Conservation (phyloP, 1,140 invertebrate species). For the Caenorhabditis inopinata region DNA sequence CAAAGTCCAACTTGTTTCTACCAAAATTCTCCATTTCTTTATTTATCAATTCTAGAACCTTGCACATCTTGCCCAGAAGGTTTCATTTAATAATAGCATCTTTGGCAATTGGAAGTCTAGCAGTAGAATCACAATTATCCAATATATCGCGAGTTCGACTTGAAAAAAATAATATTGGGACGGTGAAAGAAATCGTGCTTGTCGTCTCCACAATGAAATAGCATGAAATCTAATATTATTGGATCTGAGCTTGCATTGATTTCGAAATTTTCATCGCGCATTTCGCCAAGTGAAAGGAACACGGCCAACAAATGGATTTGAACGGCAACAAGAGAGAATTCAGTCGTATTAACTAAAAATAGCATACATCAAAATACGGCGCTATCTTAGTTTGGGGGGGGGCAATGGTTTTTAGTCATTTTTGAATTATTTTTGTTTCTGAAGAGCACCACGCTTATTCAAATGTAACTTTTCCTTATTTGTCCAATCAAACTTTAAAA, state of each 20-base stretch:
- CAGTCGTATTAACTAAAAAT: neutral
- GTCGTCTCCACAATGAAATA: neutral
- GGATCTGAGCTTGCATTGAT: neutral
- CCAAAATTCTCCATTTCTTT: neutral
- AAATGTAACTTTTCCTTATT: too few species aligned
- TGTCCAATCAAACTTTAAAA: too few species aligned
- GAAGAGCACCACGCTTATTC: too few species aligned
- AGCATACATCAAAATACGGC: neutral
- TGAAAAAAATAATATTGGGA: neutral
- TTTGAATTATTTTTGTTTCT: too few species aligned
- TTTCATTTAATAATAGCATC: neutral
- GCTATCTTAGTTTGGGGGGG: too few species aligned
- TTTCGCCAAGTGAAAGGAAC: neutral
- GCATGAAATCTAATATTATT: neutral
- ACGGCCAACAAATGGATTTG: neutral
- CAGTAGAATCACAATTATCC: neutral
- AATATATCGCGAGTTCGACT: neutral
- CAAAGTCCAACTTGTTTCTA: neutral
- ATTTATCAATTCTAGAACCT: neutral
- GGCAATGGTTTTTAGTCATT: too few species aligned
- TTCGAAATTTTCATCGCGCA: neutral
- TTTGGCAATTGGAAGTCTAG: neutral
- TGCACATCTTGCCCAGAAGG: neutral
- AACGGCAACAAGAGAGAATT: neutral
- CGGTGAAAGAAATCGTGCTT: neutral